Base-by-base conservation (phyloP, 2,888 invertebrate species). In the Rugalucina vietnamica region DNA sequence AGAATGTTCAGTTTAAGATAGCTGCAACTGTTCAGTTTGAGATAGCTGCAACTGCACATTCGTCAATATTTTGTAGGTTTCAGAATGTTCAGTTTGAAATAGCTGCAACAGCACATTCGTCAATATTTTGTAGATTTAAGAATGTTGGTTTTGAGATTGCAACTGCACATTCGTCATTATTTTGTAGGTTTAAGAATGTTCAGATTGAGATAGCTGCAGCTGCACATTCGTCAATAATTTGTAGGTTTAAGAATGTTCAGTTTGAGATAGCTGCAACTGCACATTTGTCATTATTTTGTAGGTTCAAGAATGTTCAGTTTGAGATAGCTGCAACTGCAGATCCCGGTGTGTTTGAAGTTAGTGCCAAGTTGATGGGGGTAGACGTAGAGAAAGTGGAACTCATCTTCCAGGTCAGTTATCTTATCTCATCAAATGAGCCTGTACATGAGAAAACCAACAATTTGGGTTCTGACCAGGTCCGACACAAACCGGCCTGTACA, bases 331-430 rank as follows among this genome's bases (percentile, higher is more conserved):
- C 97, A 0, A 96, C 97, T 0, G 92, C 93, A 3, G 96, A 96
- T 84, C 96, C 96, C 60, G 97, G 97, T 5, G 95, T 97, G 0
- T 97, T 97, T 93, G 96, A 96, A 0, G 96, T 97, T 0, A 96
- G 96, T 90, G 97, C 97, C 36, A 97, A 97, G 93, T 97, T 97
- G 91, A 96, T 97, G 97, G 97, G 97, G 0, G 96, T 97, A 0
- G 96, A 96, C 91, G 96, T 97, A 96, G 97, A 97, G 92, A 96
- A 96, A 81, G 96, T 97, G 36, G 96, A 97, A 60, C 95, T 97
- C 24, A 96, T 97, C 86, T 97, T 97, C 89, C 95, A 95, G 95
- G 95, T 95, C 91, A 89, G 86, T 60, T 0, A 32, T 27, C 32
- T 65, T 34, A 24, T n/a, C n/a, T n/a, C n/a, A n/a, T n/a, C n/a